Conservation (phyloP, 2,797 vertebrate species). For the Pantherophis vulpinus region DNA sequence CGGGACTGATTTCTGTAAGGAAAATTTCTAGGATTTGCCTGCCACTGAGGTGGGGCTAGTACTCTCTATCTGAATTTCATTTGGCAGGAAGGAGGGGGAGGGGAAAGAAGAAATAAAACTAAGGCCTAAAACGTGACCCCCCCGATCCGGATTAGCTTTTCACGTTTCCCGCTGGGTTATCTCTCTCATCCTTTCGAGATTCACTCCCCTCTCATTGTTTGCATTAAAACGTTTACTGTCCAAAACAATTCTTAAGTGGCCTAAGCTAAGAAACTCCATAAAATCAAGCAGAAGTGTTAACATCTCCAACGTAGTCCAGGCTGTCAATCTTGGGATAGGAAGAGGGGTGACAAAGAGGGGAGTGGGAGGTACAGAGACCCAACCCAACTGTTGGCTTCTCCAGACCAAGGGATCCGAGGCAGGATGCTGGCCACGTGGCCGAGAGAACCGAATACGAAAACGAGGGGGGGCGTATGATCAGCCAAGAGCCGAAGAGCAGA, state of each 20-base stretch:
- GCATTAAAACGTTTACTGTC: slow-evolving; percentile 93
- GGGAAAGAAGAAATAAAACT: neutral
- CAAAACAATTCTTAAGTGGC: slow-evolving; percentile 83
- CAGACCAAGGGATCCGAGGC: slow-evolving; percentile 16
- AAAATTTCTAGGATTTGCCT: slow-evolving; percentile 7
- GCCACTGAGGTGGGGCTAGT: rapidly evolving
- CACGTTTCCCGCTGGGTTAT: slow-evolving; percentile 23
- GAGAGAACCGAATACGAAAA: slow-evolving; percentile 22
- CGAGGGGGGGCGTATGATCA: neutral
- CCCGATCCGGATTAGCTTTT: neutral
- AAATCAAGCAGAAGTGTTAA: slow-evolving; percentile 92
- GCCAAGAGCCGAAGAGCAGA: neutral
- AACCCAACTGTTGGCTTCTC: slow-evolving; percentile 24
- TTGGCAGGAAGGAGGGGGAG: neutral
- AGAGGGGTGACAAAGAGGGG: slow-evolving; percentile 51
- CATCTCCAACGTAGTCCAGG: slow-evolving; percentile 85
- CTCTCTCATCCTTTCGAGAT: slow-evolving; percentile 30
- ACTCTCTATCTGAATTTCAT: neutral
- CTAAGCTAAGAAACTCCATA: slow-evolving; percentile 98
- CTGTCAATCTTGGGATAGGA: slow-evolving; percentile 85
- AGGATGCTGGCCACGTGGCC: slow-evolving; percentile 9
- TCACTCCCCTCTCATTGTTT: slow-evolving; percentile 64
- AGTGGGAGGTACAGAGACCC: slow-evolving; percentile 53
- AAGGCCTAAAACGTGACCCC: neutral
- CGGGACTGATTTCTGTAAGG: neutral